These are phyloP conservation scores for Lochmaea capreae DNA, from an alignment of 2,888 invertebrate genomes.

Conservation along the genomic window DNA sequence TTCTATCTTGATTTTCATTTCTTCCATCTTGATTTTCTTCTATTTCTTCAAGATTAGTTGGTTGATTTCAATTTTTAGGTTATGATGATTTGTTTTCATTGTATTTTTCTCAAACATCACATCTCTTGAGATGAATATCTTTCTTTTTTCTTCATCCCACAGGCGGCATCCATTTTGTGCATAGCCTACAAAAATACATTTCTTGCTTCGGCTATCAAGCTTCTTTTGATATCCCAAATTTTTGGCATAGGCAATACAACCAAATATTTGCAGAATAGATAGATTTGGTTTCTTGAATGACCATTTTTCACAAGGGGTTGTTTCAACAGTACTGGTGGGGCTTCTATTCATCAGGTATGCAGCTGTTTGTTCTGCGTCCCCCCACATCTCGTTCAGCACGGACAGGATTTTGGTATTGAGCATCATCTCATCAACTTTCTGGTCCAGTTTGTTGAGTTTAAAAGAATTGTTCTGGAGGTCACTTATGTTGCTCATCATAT, in stretches of 20 bases:
- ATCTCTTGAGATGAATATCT: background rate
- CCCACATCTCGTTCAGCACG: conserved; percentile 4
- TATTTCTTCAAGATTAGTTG: background rate
- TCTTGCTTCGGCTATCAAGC: background rate
- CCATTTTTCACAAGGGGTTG: background rate
- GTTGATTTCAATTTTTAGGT: background rate
- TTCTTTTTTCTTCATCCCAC: background rate
- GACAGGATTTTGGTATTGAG: conserved; percentile 13
- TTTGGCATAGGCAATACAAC: background rate
- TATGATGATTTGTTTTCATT: background rate
- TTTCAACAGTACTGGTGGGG: background rate
- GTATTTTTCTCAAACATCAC: background rate
- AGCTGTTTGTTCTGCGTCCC: too few relatives aligned
- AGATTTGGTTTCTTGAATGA: background rate
- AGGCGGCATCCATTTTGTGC: background rate
- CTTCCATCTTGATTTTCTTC: background rate
- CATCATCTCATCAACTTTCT: conserved; percentile 17
- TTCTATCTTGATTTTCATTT: background rate
- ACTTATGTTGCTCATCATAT: conserved; percentile 17
- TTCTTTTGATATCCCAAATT: too few relatives aligned
- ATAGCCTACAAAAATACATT: background rate
- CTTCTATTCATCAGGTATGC: background rate
- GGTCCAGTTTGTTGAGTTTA: conserved; percentile 11
- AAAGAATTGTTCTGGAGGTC: conserved; percentile 5
- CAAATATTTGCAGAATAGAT: conserved; percentile 11